Conservation (phyloP, 2,888 invertebrate species). For the Mongoloraphidia duomilia region DNA sequence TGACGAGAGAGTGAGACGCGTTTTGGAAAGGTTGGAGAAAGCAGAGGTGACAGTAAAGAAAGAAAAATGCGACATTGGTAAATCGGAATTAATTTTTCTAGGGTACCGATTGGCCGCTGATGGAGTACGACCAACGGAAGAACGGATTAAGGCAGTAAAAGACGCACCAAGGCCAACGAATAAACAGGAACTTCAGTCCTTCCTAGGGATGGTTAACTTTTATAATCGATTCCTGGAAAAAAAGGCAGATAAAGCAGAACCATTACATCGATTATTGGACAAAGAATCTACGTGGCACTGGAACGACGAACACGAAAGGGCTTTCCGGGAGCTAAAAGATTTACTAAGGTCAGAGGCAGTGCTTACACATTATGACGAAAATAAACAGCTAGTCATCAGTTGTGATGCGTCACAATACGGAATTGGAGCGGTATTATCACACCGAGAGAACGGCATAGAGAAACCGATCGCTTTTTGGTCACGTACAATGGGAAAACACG, state of each 20-base stretch:
- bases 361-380: conserved; percentile 10
- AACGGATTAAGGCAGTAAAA: conserved; percentile 5
- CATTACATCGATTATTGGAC: background rate
- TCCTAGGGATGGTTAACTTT: conserved; percentile 3
- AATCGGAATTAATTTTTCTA: conserved; percentile 14
- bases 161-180: conserved; percentile 5
- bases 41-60: conserved; percentile 12
- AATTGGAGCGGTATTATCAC: conserved; percentile 19
- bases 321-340: conserved; percentile 15
- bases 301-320: conserved; percentile 13
- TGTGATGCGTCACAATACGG: conserved; percentile 17
- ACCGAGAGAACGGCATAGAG: conserved; percentile 19
- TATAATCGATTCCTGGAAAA: background rate
- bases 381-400: conserved; percentile 7
- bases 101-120: conserved; percentile 9
- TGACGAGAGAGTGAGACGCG: no score
- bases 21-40: conserved; percentile 10
- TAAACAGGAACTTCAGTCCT: conserved; percentile 4
- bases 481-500: conserved; percentile 15
- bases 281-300: conserved; percentile 9
- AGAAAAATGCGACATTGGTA: conserved; percentile 18
- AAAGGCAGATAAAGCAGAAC: background rate
- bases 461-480: conserved; percentile 22
- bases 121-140: conserved; percentile 4
- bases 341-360: conserved; percentile 4